Percentiles rank a stretch among this genome's conserved stretches.
phyloP scores from a whole-genome alignment of 2,888 invertebrate species.

The Tetanocera ferruginea region DNA sequence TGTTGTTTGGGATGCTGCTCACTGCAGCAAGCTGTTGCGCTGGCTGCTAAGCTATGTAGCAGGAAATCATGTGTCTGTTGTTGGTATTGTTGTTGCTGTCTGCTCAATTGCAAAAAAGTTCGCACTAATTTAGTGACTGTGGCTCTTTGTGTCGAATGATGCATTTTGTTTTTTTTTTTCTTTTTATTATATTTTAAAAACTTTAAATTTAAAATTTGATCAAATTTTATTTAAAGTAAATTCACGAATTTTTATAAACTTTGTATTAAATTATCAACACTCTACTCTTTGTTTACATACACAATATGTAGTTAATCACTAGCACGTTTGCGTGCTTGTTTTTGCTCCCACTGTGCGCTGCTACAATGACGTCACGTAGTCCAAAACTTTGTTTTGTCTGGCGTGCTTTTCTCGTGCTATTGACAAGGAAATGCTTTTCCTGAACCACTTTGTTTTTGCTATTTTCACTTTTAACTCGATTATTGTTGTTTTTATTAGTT shows the following conservation, averaged over 20 bases:
- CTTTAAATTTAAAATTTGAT: too few species aligned
- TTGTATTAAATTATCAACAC: background rate
- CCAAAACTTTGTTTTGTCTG: background rate
- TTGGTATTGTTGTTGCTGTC: constrained; percentile 11
- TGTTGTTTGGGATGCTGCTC: constrained; percentile 28
- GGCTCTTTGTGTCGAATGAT: constrained; percentile 12
- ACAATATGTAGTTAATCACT: background rate
- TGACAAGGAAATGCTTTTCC: background rate
- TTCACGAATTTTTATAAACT: background rate
- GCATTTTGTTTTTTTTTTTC: constrained; percentile 13
- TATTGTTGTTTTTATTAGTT: constrained; percentile 1
- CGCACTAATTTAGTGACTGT: constrained; percentile 16
- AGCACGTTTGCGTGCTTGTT: background rate
- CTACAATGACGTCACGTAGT: constrained; percentile 45
- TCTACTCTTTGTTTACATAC: background rate
- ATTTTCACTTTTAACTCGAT: background rate
- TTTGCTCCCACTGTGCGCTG: background rate
- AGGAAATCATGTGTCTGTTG: constrained; percentile 4
- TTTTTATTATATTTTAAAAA: background rate
- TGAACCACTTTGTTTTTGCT: background rate
- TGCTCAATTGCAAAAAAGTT: constrained; percentile 35
- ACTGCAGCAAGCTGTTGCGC: background rate
- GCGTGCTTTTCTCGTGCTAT: background rate
- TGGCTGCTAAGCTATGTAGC: background rate
- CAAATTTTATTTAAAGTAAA: background rate